Evolutionary conservation across 1,140 invertebrate genomes (phyloP).

Genomic region (Ceratosolen solmsi): DNA sequence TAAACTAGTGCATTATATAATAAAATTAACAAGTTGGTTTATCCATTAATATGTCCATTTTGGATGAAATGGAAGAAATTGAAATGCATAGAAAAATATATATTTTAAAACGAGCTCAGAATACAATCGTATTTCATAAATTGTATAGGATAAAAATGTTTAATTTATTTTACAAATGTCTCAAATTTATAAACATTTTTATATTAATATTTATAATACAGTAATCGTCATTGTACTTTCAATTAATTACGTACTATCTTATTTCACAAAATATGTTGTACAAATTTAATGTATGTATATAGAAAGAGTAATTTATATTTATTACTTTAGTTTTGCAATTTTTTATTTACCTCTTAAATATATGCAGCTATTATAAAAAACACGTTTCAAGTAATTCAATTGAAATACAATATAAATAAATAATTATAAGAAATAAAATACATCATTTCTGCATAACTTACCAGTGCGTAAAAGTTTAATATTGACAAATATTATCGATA

Average conservation of each 20-base stretch:
- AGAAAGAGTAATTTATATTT: background rate
- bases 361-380: background rate
- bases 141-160: background rate
- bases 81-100: background rate
- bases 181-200: background rate
- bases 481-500: conserved; percentile 8
- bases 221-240: no score
- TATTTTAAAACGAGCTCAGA: background rate
- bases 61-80: background rate
- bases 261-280: background rate
- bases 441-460: no score
- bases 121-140: background rate
- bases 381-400: background rate
- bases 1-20: background rate
- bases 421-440: background rate
- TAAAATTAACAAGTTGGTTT: background rate
- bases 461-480: conserved; percentile 19
- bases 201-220: background rate
- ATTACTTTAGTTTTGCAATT: background rate
- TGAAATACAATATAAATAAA: background rate
- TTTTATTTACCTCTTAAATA: background rate
- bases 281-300: background rate
- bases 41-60: background rate
- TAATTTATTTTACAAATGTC: conserved; percentile 17
- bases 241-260: no score